Conservation (phyloP, 35 echinoderm and acorn worm species). For the Diadema setosum region DNA sequence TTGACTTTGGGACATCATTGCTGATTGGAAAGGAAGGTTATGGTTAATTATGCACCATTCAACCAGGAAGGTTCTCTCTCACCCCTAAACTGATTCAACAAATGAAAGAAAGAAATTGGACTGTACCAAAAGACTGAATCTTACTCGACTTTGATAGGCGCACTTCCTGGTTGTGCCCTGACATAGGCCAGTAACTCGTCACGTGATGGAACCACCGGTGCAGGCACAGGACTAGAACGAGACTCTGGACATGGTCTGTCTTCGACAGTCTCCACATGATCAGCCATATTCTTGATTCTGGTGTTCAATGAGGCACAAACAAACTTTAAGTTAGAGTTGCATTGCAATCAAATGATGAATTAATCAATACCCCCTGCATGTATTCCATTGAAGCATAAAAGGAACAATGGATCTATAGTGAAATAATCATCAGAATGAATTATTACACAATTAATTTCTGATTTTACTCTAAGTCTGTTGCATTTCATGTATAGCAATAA, state of each 20-base stretch:
- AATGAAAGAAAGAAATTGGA: background rate
- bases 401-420: too few relatives aligned
- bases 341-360: too few relatives aligned
- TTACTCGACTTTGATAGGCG: constrained; percentile 12
- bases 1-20: background rate
- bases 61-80: background rate
- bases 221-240: background rate
- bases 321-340: too few relatives aligned
- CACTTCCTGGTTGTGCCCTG: background rate
- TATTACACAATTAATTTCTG: too few relatives aligned
- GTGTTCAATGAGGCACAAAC: too few relatives aligned
- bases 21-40: background rate
- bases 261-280: background rate
- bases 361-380: too few relatives aligned
- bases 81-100: background rate
- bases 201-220: too few relatives aligned
- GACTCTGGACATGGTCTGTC: background rate
- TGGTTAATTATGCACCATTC: background rate
- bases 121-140: background rate
- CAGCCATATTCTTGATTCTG: too few relatives aligned
- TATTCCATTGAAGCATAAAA: too few relatives aligned
- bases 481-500: too few relatives aligned
- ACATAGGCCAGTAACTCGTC: constrained; percentile 2
- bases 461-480: too few relatives aligned
- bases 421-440: too few relatives aligned